phyloP scores from a whole-genome alignment of 2,888 invertebrate species.

The Odontocolon sp. region DNA sequence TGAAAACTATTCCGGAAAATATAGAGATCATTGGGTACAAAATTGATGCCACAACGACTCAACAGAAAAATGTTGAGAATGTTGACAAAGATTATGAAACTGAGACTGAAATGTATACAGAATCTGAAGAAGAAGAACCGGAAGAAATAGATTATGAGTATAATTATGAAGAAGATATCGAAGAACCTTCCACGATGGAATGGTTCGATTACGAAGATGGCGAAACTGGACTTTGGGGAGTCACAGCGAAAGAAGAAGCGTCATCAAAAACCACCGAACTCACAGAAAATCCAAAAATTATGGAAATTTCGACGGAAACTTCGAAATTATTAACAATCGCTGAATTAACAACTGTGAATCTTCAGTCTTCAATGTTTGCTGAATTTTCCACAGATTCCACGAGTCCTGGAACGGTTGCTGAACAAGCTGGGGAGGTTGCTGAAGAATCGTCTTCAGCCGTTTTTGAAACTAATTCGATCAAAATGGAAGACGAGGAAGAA shows the following conservation, averaged over 20 bases:
- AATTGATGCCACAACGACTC: background rate
- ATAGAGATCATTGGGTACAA: background rate
- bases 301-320: background rate
- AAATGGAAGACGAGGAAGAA: background rate
- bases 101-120: constrained; percentile 15
- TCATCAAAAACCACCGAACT: background rate
- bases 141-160: constrained; percentile 30
- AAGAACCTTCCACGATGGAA: background rate
- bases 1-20: background rate
- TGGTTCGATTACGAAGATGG: constrained; percentile 29
- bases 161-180: constrained; percentile 30
- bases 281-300: background rate
- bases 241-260: background rate
- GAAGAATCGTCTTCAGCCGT: constrained; percentile 10
- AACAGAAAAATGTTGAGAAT: background rate
- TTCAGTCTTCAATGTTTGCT: background rate
- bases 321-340: background rate
- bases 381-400: background rate
- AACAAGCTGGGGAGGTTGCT: background rate
- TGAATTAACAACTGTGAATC: background rate
- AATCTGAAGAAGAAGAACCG: constrained; percentile 20
- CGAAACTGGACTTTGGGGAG: background rate
- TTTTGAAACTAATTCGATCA: background rate
- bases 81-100: constrained; percentile 28
- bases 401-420: background rate